phyloP scores from a whole-genome alignment of 2,888 invertebrate genomes.

The Trisateles emortualis region DNA sequence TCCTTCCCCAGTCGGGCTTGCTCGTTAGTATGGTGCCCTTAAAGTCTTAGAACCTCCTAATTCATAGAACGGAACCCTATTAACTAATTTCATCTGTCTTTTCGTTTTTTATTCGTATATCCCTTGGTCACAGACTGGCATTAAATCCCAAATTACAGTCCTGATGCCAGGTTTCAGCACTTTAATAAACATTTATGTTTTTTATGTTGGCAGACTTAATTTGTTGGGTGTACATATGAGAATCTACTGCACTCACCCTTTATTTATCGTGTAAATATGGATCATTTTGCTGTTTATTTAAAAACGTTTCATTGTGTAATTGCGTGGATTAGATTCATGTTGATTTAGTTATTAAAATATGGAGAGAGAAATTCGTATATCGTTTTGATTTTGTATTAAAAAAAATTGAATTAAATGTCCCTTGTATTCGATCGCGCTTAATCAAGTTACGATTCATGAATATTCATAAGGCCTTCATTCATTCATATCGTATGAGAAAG shows the following conservation, averaged over 20 bases:
- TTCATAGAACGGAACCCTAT: conserved; percentile 33
- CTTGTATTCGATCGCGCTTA: no score
- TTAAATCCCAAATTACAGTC: conserved; percentile 52
- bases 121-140: conserved; percentile 38
- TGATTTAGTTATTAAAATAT: background rate
- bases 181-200: conserved; percentile 55
- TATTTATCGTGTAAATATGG: conserved; percentile 34
- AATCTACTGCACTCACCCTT: conserved; percentile 18
- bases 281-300: conserved; percentile 24
- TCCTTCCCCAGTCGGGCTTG: no score
- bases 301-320: conserved; percentile 9
- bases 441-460: no score
- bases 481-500: no score
- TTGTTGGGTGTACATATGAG: conserved; percentile 44
- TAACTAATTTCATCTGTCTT: conserved; percentile 11
- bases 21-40: no score
- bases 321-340: background rate
- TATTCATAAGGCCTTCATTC: no score
- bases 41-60: background rate
- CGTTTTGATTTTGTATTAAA: background rate
- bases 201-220: conserved; percentile 49
- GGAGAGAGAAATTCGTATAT: background rate
- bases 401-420: background rate
- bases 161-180: conserved; percentile 51
- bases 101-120: conserved; percentile 26